A percentile compares a stretch with the other conserved stretches of the same genome.
Conservation (phyloP, 2,113 vertebrate species). For the Nerophis ophidion region DNA sequence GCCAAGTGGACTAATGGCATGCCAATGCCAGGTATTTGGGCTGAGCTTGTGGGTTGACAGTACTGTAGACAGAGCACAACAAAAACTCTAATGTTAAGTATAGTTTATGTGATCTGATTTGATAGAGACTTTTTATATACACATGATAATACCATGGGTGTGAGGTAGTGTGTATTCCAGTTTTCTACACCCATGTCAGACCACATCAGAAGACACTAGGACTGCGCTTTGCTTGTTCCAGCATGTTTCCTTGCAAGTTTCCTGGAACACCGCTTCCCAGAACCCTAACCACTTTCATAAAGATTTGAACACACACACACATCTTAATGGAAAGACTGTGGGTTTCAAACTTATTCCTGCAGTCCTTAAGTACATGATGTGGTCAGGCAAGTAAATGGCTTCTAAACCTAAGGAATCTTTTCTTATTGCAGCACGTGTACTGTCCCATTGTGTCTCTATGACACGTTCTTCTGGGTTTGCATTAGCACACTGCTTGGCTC, state of each 20-base stretch:
- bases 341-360: constrained; percentile 35
- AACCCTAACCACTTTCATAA: constrained; percentile 53
- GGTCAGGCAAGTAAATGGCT: not conserved
- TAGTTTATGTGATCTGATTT: constrained; percentile 12
- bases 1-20: constrained; percentile 18
- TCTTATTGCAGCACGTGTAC: constrained; percentile 22
- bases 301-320: constrained; percentile 19
- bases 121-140: not conserved
- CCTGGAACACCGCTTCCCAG: constrained; percentile 63
- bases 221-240: constrained; percentile 53
- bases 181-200: constrained; percentile 31
- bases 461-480: constrained; percentile 19
- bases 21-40: constrained; percentile 25
- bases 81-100: constrained; percentile 8
- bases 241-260: constrained; percentile 59
- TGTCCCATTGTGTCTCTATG: constrained; percentile 19
- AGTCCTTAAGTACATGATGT: constrained; percentile 14
- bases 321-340: constrained; percentile 39
- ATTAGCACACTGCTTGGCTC: constrained; percentile 4
- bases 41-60: constrained; percentile 27
- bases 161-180: constrained; percentile 13
- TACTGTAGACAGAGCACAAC: constrained; percentile 14
- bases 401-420: constrained; percentile 5
- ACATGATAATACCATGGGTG: constrained; percentile 7
- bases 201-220: constrained; percentile 61